Evolutionary conservation across 2,888 invertebrate species (phyloP).

Genomic region (Fragum whitleyi): DNA sequence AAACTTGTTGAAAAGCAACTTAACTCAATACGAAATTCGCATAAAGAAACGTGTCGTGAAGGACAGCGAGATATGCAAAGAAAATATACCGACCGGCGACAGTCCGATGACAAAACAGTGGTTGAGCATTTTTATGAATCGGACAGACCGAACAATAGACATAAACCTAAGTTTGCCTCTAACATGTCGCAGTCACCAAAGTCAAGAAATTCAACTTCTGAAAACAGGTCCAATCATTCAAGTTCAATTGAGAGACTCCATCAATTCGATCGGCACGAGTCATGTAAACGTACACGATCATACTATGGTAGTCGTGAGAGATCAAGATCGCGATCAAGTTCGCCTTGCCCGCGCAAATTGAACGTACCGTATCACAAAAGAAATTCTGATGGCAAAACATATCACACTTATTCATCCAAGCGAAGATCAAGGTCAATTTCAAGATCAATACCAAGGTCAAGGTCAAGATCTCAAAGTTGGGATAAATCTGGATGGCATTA

Average conservation of each 20-base stretch:
- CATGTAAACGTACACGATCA: neutral
- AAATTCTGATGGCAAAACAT: neutral
- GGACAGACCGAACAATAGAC: neutral
- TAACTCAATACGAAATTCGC: neutral
- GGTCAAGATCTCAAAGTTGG: neutral
- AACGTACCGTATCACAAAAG: too few species aligned
- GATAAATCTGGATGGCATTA: neutral
- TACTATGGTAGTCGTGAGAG: neutral
- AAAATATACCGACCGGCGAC: neutral
- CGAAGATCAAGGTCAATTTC: neutral
- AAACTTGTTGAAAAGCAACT: conserved; percentile 17
- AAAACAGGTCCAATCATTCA: neutral
- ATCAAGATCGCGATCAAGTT: neutral
- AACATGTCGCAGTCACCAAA: neutral
- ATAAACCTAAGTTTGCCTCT: neutral
- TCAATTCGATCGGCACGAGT: neutral
- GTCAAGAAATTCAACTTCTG: neutral
- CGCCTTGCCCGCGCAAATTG: neutral
- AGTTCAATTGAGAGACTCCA: neutral
- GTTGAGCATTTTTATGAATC: neutral
- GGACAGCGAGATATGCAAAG: neutral
- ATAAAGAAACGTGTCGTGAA: neutral
- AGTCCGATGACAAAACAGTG: neutral
- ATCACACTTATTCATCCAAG: neutral
- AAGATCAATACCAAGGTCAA: neutral